Conservation (phyloP, 2,113 vertebrate genomes). For the Cisticola juncidis region DNA sequence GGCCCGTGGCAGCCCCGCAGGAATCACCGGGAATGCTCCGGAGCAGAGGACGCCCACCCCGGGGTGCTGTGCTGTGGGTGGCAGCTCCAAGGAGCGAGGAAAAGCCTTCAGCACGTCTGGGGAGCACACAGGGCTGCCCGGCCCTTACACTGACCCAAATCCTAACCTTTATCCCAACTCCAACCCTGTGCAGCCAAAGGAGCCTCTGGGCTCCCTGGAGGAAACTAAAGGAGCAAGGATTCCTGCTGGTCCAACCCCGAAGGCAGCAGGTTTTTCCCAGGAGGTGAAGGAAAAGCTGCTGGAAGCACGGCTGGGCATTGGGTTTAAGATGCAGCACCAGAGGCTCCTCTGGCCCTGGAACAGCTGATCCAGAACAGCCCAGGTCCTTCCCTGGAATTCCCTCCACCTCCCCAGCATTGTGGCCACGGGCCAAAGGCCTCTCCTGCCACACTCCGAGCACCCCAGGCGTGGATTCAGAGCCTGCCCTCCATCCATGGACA, state of each 20-base stretch:
- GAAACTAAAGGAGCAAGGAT: accelerated
- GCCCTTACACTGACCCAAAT: neutral
- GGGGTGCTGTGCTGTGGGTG: accelerated
- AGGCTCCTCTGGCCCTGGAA: neutral
- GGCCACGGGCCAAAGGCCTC: neutral
- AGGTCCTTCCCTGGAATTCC: neutral
- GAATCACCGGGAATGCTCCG: accelerated
- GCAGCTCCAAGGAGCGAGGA: accelerated
- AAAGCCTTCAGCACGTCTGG: neutral
- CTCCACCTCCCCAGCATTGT: accelerated
- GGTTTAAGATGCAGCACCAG: accelerated
- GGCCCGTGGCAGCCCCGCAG: neutral
- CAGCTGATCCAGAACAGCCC: accelerated
- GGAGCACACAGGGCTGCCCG: neutral
- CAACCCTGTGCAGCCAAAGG: accelerated
- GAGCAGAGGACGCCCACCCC: accelerated
- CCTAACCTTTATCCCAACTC: neutral
- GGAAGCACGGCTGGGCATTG: accelerated
- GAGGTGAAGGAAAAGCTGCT: neutral
- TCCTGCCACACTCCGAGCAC: neutral
- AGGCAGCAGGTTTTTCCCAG: accelerated
- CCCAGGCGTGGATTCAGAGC: neutral
- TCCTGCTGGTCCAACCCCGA: accelerated
- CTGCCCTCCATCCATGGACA: neutral
- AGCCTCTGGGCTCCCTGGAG: neutral